Evolutionary conservation across 1,140 invertebrate species (phyloP).

Genomic region (Calephelis virginiensis): DNA sequence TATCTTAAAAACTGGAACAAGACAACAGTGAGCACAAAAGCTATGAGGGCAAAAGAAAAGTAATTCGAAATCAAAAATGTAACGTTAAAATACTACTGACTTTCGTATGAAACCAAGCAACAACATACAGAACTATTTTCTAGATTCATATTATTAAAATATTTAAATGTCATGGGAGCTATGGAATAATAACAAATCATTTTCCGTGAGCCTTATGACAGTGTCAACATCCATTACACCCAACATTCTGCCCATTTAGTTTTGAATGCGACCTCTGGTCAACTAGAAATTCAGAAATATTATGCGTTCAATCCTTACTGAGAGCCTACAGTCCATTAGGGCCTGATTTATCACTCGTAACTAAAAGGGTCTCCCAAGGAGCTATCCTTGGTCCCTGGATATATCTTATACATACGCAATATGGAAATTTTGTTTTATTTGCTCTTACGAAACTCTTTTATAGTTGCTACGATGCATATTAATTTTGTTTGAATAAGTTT

Average conservation of each 20-base stretch:
- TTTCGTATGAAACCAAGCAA: no score
- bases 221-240: conserved; percentile 3
- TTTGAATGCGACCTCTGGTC: conserved; percentile 6
- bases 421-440: conserved; percentile 45
- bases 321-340: conserved; percentile 57
- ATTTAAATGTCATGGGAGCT: background rate
- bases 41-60: no score
- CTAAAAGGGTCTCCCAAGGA: conserved; percentile 61
- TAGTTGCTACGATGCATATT: background rate
- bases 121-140: no score
- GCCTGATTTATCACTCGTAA: conserved; percentile 60
- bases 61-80: no score
- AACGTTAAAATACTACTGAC: no score
- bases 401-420: conserved; percentile 35
- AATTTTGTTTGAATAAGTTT: background rate
- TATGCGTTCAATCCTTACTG: conserved; percentile 22
- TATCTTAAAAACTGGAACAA: no score
- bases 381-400: conserved; percentile 39
- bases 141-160: background rate
- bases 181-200: background rate
- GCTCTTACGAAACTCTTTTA: conserved; percentile 24
- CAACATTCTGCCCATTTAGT: conserved; percentile 20
- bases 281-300: conserved; percentile 20
- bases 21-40: no score
- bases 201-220: background rate